A percentile compares a stretch with the other conserved stretches of the same genome.
These are phyloP conservation scores for Mya arenaria DNA, from an alignment of 1,140 invertebrate genomes.

Conservation along the genomic window DNA sequence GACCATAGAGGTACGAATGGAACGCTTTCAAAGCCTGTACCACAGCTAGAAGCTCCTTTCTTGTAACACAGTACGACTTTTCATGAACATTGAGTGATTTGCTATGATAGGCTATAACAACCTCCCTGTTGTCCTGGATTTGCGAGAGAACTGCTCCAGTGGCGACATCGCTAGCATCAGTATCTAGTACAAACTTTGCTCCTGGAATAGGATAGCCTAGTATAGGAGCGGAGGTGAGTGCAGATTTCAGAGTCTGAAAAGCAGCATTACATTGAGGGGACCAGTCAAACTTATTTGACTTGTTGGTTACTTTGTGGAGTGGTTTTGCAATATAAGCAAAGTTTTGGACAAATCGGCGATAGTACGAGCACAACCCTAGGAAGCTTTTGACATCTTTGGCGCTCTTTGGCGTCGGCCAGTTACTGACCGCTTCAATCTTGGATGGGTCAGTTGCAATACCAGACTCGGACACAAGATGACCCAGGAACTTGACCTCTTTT, in stretches of 20 bases:
- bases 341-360: constrained; percentile 6
- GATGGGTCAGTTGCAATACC: constrained; percentile 23
- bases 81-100: constrained; percentile 73
- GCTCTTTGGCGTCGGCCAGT: neutral
- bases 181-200: constrained; percentile 60
- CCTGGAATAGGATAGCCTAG: constrained; percentile 45
- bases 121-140: constrained; percentile 57
- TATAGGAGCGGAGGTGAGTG: constrained; percentile 43
- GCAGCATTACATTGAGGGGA: no score
- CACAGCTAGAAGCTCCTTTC: neutral
- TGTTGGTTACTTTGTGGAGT: constrained; percentile 24
- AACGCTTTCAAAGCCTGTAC: constrained; percentile 18
- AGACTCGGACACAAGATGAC: constrained; percentile 31
- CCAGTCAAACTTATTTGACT: constrained; percentile 28
- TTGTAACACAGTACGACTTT: constrained; percentile 79
- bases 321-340: constrained; percentile 22
- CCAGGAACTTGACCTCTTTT: constrained; percentile 45
- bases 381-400: neutral
- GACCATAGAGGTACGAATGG: constrained; percentile 59
- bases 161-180: constrained; percentile 62
- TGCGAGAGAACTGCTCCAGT: constrained; percentile 71
- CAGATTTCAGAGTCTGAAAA: constrained; percentile 41
- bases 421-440: constrained; percentile 5
- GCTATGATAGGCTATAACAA: constrained; percentile 62
- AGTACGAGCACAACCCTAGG: neutral